Percentiles rank a stretch among this genome's conserved stretches.
phyloP scores from a whole-genome alignment of 2,113 vertebrate genomes.

The Perca fluviatilis region DNA sequence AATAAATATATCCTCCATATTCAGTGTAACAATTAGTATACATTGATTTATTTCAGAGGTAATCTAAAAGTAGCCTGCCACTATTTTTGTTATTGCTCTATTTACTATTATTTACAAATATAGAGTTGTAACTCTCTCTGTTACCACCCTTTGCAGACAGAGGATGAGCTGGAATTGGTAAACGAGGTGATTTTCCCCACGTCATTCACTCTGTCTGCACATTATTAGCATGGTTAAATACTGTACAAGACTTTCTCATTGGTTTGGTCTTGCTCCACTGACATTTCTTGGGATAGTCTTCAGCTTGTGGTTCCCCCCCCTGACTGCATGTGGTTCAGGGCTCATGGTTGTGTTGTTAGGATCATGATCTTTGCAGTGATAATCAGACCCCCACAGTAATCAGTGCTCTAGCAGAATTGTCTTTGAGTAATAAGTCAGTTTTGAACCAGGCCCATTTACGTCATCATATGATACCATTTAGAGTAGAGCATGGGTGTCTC shows the following conservation, averaged over 20 bases:
- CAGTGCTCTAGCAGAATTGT: conserved; percentile 13
- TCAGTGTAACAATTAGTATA: neutral
- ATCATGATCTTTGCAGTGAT: conserved; percentile 26
- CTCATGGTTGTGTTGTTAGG: conserved; percentile 64
- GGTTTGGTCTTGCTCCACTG: conserved; percentile 66
- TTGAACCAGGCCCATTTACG: conserved; percentile 42
- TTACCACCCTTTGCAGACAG: conserved; percentile 87
- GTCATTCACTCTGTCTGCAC: conserved; percentile 65
- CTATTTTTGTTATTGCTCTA: conserved; percentile 9
- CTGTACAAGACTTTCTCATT: conserved; percentile 50
- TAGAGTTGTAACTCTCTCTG: conserved; percentile 70
- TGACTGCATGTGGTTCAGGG: conserved; percentile 74
- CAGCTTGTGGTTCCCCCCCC: conserved; percentile 54
- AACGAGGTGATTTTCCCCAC: conserved; percentile 84
- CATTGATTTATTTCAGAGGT: conserved; percentile 3
- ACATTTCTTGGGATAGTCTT: conserved; percentile 56
- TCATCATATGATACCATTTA: conserved; percentile 51
- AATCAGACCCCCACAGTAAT: neutral
- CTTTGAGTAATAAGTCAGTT: conserved; percentile 19
- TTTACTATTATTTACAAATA: neutral
- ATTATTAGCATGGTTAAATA: conserved; percentile 70
- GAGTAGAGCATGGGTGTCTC: conserved; percentile 70
- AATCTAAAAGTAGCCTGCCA: neutral
- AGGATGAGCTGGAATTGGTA: conserved; percentile 97
- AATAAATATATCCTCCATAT: neutral